Percentiles rank a stretch among this genome's conserved stretches.
Evolutionary conservation across 2,113 vertebrate species (phyloP).

Genomic region (Pheucticus melanocephalus): DNA sequence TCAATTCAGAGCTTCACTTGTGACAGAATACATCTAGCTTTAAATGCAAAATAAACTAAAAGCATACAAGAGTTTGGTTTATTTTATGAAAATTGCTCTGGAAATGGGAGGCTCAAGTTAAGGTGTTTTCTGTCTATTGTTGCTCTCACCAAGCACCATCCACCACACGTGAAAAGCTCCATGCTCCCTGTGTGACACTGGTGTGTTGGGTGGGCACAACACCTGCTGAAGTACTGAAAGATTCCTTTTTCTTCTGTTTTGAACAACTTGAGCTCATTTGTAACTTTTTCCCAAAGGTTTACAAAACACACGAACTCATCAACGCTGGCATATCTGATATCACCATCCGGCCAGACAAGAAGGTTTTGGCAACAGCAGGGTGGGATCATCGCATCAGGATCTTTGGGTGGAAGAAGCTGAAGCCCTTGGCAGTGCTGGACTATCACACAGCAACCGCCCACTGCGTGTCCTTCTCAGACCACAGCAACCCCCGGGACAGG

Average conservation of each 20-base stretch:
- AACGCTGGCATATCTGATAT: slow-evolving; percentile 89
- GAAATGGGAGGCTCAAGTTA: neutral
- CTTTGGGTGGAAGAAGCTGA: slow-evolving; percentile 89
- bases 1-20: neutral
- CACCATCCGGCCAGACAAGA: slow-evolving; percentile 81
- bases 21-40: neutral
- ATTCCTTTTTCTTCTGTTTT: neutral
- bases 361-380: slow-evolving; percentile 86
- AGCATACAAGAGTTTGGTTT: neutral
- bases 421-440: slow-evolving; percentile 86
- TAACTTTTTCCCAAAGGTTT: slow-evolving; percentile 72
- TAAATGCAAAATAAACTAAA: neutral
- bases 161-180: neutral
- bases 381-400: slow-evolving; percentile 92
- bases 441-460: slow-evolving; percentile 85
- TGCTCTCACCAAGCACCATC: neutral
- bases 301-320: slow-evolving; percentile 75
- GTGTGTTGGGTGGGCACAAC: neutral
- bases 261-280: neutral
- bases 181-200: neutral
- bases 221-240: neutral
- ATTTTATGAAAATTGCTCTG: neutral
- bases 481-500: slow-evolving; percentile 66
- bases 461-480: slow-evolving; percentile 85
- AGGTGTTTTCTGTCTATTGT: neutral